Percentiles rank a stretch among this genome's conserved stretches.
Evolutionary conservation across 1,140 invertebrate genomes (phyloP).

Genomic region (Batillaria attramentaria): DNA sequence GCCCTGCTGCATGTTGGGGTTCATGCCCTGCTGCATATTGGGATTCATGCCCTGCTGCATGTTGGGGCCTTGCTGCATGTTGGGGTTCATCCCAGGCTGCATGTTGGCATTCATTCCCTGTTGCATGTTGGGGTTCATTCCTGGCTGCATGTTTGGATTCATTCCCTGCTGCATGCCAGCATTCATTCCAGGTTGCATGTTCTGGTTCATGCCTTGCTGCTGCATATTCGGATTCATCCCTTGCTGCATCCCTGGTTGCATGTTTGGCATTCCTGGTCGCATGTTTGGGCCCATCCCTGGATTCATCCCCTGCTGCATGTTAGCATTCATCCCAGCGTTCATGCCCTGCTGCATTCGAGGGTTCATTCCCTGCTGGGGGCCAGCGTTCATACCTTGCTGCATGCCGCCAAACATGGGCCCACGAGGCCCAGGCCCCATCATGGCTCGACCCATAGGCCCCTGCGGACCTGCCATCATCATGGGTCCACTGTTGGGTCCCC

Average conservation of each 20-base stretch:
- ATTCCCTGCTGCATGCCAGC: slow-evolving; percentile 21
- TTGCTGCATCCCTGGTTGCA: slow-evolving; percentile 1
- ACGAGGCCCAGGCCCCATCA: slow-evolving; percentile 1
- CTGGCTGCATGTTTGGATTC: background rate
- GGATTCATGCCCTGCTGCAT: slow-evolving; percentile 18
- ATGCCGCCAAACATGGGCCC: slow-evolving; percentile 22
- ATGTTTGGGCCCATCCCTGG: background rate
- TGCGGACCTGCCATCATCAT: slow-evolving; percentile 20
- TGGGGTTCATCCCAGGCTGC: slow-evolving; percentile 17
- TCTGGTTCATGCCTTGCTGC: slow-evolving; percentile 17
- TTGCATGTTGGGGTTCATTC: slow-evolving; percentile 27
- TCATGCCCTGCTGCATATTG: background rate
- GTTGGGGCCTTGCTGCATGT: background rate
- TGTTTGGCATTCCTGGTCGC: slow-evolving; percentile 4
- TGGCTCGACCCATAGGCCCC: slow-evolving; percentile 20
- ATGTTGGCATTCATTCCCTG: background rate
- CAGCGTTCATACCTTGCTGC: slow-evolving; percentile 20
- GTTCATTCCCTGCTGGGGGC: slow-evolving; percentile 24
- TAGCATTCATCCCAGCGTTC: background rate
- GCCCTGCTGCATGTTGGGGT: slow-evolving; percentile 13
- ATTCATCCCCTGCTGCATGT: slow-evolving; percentile 16
- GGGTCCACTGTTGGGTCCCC: background rate
- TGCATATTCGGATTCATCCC: slow-evolving; percentile 17
- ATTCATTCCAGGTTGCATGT: slow-evolving; percentile 12
- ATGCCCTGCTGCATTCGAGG: slow-evolving; percentile 23